Evolutionary conservation across 1,140 invertebrate species (phyloP), one percentile per base, ranked within the genome.

Genomic region (Lordiphosa clarofinis): DNA sequence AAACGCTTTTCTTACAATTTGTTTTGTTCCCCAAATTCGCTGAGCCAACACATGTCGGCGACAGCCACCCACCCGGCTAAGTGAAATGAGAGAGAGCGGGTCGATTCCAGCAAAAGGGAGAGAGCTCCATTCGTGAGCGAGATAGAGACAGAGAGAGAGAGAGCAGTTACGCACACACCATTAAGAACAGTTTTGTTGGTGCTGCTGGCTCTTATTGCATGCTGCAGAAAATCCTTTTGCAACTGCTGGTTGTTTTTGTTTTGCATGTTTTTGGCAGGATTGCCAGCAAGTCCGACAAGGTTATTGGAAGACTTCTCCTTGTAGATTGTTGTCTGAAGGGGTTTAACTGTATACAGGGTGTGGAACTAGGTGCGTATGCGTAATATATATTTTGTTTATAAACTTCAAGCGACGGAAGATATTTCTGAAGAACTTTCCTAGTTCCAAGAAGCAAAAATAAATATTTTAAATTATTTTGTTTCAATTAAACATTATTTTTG

Each of bases 1-100:
- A 56, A 59, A 42, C 39, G 60, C 81, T 74, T 67, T 74, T 46
- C 56, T 11, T 57, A 4, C 58, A 81, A 63, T 81, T 81, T 81
- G 75, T 81, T 81, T 81, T 81, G 75, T 81, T 81, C 75, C 46
- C 11, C 42, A 66, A 11, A 57, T 81, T 81, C 75, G 75, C 61
- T 66, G 33, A 21, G 21, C 21, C 21, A 21, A 21, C 21, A 21
- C 21, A 21, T 21, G 21, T 21, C 21, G 21, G 21, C 21, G 21
- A 0, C 21, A 21, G 21, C 21, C 21, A 21, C 21, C 21, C 21
- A 21, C 21, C 21, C 43, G 49, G 35, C 12, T 12, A 10, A 24
- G 15, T 37, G 7, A 10, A 36, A 35, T 15, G 60, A 56, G 62
- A 46, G 62, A 63, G 35, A 21, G 35, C 15, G 52, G 38, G 6